A percentile compares a stretch with the other conserved stretches of the same genome.
Conservation (phyloP, 2,797 vertebrate species). For the Neosilurus mollespiculum region DNA sequence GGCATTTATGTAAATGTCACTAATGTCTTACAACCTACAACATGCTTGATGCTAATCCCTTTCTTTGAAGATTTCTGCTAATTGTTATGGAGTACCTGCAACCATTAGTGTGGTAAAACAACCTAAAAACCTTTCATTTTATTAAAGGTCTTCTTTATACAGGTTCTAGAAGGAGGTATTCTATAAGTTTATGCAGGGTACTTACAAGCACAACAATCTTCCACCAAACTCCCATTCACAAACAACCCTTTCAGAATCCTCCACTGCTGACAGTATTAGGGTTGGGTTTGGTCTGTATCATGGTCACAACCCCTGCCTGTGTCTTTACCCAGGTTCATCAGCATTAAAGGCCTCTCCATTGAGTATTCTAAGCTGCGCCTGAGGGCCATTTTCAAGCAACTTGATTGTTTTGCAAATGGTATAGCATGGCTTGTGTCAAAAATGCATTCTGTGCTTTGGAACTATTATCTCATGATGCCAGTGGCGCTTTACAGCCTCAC, state of each 20-base stretch:
- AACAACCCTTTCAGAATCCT: conserved; percentile 4
- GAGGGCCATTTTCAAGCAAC: conserved; percentile 42
- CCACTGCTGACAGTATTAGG: not conserved
- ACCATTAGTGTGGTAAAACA: conserved; percentile 33
- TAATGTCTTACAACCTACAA: conserved; percentile 60
- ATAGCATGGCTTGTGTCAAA: conserved; percentile 20
- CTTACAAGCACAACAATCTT: not conserved
- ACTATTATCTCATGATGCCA: conserved; percentile 19
- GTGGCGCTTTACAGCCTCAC: conserved; percentile 28
- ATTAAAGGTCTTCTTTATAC: not conserved
- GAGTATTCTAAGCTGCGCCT: conserved; percentile 41
- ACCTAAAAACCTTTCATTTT: not conserved
- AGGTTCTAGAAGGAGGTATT: not conserved
- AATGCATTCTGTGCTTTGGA: conserved; percentile 5
- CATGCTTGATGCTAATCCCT: conserved; percentile 49
- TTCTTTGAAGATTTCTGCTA: conserved; percentile 41
- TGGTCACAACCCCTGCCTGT: conserved; percentile 33
- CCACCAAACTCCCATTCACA: not conserved
- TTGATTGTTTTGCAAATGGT: conserved; percentile 54
- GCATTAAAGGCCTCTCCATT: conserved; percentile 33
- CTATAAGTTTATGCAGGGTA: not conserved
- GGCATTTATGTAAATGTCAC: conserved; percentile 51
- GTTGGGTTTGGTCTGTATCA: conserved; percentile 18
- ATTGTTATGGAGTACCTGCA: conserved; percentile 37
- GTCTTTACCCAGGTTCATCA: conserved; percentile 30